A percentile compares a stretch with the other conserved stretches of the same genome.
These are phyloP conservation scores for Lagopus leucura DNA, from an alignment of 2,113 vertebrate genomes.

Conservation along the genomic window DNA sequence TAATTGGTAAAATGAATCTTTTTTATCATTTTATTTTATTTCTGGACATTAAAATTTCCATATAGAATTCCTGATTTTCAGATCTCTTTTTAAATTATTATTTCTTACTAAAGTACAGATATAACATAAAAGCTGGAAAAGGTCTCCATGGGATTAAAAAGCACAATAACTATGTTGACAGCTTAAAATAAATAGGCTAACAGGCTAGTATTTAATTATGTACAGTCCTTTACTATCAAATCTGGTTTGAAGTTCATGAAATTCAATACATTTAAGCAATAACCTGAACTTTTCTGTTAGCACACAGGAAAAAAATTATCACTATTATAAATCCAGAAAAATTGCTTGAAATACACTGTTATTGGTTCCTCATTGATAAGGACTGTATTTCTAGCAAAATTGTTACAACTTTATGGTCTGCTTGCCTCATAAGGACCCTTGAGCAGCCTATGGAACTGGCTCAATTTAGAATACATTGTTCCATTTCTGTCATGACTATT, in stretches of 20 bases:
- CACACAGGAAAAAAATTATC: background rate
- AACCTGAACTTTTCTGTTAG: background rate
- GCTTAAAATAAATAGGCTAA: background rate
- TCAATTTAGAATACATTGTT: background rate
- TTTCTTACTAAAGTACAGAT: background rate
- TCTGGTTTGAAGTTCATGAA: background rate
- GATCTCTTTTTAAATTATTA: background rate
- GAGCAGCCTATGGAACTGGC: constrained; percentile 17
- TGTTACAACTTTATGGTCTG: background rate
- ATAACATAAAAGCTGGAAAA: background rate
- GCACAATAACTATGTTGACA: background rate
- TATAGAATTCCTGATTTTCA: background rate
- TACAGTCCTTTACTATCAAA: background rate
- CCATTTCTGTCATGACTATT: constrained; percentile 46
- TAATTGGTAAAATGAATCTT: background rate
- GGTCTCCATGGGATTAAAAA: background rate
- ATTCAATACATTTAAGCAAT: background rate
- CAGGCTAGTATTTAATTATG: background rate
- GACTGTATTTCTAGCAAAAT: constrained; percentile 24
- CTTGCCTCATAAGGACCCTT: constrained; percentile 15
- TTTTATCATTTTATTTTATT: background rate
- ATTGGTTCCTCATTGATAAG: constrained; percentile 18
- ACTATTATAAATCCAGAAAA: background rate
- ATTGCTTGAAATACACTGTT: background rate
- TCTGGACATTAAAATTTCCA: background rate